These are phyloP conservation scores for Cotesia vestalis DNA, from an alignment of 1,140 invertebrate genomes.

Conservation along the genomic window DNA sequence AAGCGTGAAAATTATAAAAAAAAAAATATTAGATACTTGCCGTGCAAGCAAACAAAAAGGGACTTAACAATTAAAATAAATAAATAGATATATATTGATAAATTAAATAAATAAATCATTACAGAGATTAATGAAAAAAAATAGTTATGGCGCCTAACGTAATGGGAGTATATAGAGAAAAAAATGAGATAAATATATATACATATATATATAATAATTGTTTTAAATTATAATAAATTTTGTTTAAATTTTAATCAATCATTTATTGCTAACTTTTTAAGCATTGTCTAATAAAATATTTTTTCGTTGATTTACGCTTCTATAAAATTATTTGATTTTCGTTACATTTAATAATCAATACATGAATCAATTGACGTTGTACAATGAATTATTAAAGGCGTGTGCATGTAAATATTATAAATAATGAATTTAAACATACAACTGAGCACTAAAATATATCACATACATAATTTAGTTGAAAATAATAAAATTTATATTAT, in stretches of 20 bases:
- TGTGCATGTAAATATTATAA: neutral
- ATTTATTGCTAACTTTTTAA: no score
- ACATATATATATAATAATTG: no score
- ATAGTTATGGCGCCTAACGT: no score
- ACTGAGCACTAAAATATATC: neutral
- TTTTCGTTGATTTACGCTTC: no score
- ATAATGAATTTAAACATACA: neutral
- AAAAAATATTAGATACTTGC: slow-evolving; percentile 47
- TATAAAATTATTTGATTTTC: no score
- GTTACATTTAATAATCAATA: no score
- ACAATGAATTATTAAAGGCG: neutral
- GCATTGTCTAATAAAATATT: no score
- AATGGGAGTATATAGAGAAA: no score
- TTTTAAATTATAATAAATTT: no score
- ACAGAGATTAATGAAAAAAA: neutral
- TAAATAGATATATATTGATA: slow-evolving; percentile 14
- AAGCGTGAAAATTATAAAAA: slow-evolving; percentile 21
- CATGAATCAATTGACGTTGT: no score
- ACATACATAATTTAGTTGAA: neutral
- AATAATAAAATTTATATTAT: neutral
- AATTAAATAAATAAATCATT: slow-evolving; percentile 9
- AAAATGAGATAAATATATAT: no score
- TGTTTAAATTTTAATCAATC: no score
- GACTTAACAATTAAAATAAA: slow-evolving; percentile 19
- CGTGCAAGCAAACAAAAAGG: slow-evolving; percentile 49